Conservation (phyloP, 2,113 vertebrate species). For the Daubentonia madagascariensis region DNA sequence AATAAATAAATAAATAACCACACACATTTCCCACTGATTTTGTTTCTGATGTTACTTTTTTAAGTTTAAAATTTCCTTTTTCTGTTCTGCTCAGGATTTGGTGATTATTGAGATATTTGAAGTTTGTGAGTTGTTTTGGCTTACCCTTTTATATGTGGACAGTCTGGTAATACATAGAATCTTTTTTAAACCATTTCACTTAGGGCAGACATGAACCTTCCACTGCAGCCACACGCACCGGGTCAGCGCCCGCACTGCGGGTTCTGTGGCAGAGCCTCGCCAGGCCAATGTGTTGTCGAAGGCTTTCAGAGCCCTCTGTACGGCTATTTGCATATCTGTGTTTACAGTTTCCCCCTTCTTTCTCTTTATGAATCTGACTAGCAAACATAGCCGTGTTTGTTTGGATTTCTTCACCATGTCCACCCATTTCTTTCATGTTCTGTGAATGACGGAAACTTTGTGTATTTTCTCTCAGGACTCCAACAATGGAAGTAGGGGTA, state of each 20-base stretch:
- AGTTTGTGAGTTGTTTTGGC: not conserved
- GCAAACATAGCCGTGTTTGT: conserved; percentile 43
- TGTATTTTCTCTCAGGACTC: conserved; percentile 23
- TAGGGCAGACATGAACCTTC: not conserved
- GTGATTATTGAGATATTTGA: not conserved
- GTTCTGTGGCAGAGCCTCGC: not conserved
- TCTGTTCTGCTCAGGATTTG: not conserved
- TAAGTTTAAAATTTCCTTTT: conserved; percentile 5
- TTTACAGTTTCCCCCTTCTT: conserved; percentile 37
- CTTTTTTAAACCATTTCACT: not conserved
- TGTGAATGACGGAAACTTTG: not conserved
- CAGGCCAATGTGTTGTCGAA: not conserved
- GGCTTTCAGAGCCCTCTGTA: not conserved
- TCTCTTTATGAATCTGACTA: conserved; percentile 47
- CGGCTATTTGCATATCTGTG: not conserved
- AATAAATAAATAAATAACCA: too few relatives aligned
- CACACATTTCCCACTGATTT: not conserved
- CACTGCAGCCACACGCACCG: not conserved
- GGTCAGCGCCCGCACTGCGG: not conserved
- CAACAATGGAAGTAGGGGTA: not conserved
- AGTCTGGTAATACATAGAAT: not conserved
- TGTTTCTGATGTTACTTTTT: not conserved
- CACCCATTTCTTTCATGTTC: conserved; percentile 20
- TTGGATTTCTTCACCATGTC: conserved; percentile 42
- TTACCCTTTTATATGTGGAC: not conserved